Percentiles rank a stretch among this genome's conserved stretches.
phyloP scores from a whole-genome alignment of 2,888 invertebrate genomes.

The Thymelicus lineola region DNA sequence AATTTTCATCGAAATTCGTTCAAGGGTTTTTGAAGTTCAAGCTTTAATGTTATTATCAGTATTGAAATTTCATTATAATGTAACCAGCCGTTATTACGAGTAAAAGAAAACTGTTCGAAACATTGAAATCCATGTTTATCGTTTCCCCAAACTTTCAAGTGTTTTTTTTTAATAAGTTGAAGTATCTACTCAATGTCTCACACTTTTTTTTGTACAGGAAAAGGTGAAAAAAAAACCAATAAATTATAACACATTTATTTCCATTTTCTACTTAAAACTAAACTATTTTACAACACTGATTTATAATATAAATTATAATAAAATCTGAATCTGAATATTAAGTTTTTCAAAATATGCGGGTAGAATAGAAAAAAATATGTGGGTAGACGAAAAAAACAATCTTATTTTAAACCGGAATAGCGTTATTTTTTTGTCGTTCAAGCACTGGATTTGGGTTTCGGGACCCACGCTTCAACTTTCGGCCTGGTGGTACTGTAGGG shows the following conservation, averaged over 20 bases:
- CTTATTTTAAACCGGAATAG: background rate
- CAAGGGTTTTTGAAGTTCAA: no score
- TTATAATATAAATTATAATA: background rate
- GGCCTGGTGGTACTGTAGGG: constrained; percentile 96
- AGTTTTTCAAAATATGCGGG: background rate
- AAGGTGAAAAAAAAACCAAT: constrained; percentile 21
- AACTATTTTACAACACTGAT: constrained; percentile 36
- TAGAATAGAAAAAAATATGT: background rate
- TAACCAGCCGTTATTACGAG: no score
- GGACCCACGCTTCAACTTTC: constrained; percentile 95
- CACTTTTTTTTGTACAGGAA: no score
- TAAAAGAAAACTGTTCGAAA: no score
- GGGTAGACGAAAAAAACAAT: background rate
- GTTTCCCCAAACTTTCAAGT: no score
- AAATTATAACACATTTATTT: constrained; percentile 53
- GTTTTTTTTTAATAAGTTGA: no score
- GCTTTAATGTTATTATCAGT: no score
- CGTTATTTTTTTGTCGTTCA: constrained; percentile 43
- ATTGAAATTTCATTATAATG: no score
- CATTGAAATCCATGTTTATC: no score
- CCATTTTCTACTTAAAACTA: constrained; percentile 72
- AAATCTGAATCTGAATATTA: background rate
- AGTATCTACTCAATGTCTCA: no score
- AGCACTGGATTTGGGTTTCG: constrained; percentile 57
- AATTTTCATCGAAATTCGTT: no score